Evolutionary conservation across 2,888 invertebrate genomes (phyloP).

Genomic region (Nomada fucata): DNA sequence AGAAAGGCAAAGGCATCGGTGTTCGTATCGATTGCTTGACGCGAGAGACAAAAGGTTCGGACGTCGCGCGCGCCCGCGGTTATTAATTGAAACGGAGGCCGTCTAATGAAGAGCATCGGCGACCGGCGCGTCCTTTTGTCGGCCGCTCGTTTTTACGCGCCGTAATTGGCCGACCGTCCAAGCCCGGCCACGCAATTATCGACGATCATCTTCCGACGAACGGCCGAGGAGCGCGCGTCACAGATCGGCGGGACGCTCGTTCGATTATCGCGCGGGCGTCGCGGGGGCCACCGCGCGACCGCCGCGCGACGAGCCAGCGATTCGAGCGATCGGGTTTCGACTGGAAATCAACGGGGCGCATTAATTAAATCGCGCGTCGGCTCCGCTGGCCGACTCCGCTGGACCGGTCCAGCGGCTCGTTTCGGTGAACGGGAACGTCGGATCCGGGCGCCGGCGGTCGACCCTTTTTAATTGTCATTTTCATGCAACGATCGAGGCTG

Average conservation of each 20-base stretch:
- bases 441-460: not conserved
- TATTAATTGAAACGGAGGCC: conserved; percentile 35
- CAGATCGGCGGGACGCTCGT: conserved; percentile 13
- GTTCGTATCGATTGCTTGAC: conserved; percentile 1
- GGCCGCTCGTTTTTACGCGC: conserved; percentile 19
- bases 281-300: conserved; percentile 31
- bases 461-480: conserved; percentile 65
- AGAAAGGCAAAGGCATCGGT: not conserved
- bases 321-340: conserved; percentile 31
- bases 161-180: conserved; percentile 26
- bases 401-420: conserved; percentile 2
- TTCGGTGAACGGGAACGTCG: not conserved
- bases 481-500: conserved; percentile 23
- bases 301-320: conserved; percentile 28
- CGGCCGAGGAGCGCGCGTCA: conserved; percentile 7
- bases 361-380: conserved; percentile 63
- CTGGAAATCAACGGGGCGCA: conserved; percentile 53
- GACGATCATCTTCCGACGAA: conserved; percentile 28
- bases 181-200: conserved; percentile 37
- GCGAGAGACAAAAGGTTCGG: conserved; percentile 5
- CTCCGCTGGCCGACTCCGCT: not conserved
- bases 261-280: conserved; percentile 24
- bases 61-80: not conserved
- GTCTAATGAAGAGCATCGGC: conserved; percentile 23
- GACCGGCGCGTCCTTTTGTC: conserved; percentile 19